Evolutionary conservation across 2,113 vertebrate species (phyloP).

Genomic region (Callipepla californica): DNA sequence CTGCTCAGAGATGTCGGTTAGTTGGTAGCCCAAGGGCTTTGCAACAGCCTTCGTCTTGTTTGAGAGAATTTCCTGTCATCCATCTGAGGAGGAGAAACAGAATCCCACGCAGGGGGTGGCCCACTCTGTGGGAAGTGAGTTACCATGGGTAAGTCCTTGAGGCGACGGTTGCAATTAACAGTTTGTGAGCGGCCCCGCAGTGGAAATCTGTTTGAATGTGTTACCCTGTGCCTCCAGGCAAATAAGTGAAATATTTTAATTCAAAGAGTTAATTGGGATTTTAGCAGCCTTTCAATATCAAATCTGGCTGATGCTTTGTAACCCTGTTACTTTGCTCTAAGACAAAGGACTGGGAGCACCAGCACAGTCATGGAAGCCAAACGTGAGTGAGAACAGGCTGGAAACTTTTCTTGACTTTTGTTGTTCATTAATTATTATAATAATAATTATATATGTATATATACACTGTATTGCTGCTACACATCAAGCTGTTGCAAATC

Average conservation of each 20-base stretch:
- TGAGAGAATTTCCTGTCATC: not conserved
- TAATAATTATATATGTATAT: not conserved
- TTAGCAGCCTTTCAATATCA: not conserved
- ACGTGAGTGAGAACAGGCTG: not conserved
- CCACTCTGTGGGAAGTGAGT: not conserved
- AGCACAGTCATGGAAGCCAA: not conserved
- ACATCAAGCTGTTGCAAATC: not conserved
- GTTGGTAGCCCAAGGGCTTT: not conserved
- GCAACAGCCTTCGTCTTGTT: not conserved
- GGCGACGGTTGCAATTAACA: not conserved
- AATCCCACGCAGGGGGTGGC: not conserved
- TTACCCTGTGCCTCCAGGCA: not conserved
- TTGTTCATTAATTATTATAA: not conserved
- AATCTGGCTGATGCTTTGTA: not conserved
- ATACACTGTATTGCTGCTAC: not conserved
- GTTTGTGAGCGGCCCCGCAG: not conserved
- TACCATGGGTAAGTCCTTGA: not conserved
- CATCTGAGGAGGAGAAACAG: not conserved
- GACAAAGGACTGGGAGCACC: not conserved
- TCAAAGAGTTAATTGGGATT: constrained; percentile 21
- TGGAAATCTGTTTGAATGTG: constrained; percentile 15
- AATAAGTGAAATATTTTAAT: constrained; percentile 18
- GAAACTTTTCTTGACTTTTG: not conserved
- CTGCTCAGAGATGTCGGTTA: not conserved
- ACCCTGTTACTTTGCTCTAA: not conserved